Percentiles rank a stretch among this genome's conserved stretches.
Conservation (phyloP, 1,140 invertebrate genomes). For the Elymnias hypermnestra region DNA sequence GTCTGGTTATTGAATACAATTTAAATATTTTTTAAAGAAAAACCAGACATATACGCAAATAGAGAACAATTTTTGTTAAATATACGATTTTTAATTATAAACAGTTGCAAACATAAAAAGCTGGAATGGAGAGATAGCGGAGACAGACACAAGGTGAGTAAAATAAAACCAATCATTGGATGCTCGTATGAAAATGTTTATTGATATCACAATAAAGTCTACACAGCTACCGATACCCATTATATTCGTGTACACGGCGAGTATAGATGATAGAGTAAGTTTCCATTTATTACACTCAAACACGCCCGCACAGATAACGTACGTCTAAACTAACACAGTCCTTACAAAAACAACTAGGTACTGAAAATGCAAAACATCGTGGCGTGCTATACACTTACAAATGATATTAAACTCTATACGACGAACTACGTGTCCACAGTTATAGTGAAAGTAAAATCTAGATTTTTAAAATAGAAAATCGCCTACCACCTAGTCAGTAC, state of each 20-base stretch:
- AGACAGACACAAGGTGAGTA: too few relatives aligned
- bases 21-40: too few relatives aligned
- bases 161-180: conserved; percentile 61
- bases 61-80: too few relatives aligned
- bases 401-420: conserved; percentile 38
- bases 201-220: conserved; percentile 75
- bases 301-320: conserved; percentile 31
- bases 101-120: too few relatives aligned
- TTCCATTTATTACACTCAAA: conserved; percentile 14
- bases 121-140: too few relatives aligned
- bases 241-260: conserved; percentile 56
- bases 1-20: too few relatives aligned
- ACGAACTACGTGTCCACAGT: conserved; percentile 47
- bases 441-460: conserved; percentile 30
- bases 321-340: conserved; percentile 36
- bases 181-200: conserved; percentile 76
- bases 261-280: conserved; percentile 50
- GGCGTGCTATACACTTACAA: conserved; percentile 49
- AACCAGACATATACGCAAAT: too few relatives aligned
- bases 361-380: conserved; percentile 36
- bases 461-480: conserved; percentile 38
- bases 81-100: too few relatives aligned
- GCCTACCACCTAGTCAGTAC: conserved; percentile 44
- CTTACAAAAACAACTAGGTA: conserved; percentile 34
- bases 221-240: conserved; percentile 69